Evolutionary conservation across 2,113 vertebrate genomes (phyloP).

Genomic region (Nycticebus coucang): DNA sequence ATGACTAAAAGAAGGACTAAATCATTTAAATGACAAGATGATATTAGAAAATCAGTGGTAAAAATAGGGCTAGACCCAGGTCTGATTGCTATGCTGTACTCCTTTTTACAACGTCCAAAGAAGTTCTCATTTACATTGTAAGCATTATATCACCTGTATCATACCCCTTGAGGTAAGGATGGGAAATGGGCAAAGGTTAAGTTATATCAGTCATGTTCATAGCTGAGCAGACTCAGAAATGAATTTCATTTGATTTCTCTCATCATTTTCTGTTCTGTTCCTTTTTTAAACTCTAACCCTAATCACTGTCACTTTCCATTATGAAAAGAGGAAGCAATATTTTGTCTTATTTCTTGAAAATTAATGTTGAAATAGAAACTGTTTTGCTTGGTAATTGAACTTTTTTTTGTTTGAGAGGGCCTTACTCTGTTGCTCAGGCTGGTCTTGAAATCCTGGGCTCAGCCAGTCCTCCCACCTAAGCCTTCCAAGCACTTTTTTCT

Average conservation of each 20-base stretch:
- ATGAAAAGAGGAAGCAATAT: constrained; percentile 59
- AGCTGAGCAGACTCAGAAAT: constrained; percentile 19
- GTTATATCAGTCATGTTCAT: background rate
- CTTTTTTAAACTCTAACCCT: constrained; percentile 42
- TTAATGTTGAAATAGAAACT: constrained; percentile 55
- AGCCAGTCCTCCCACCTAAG: too few species aligned
- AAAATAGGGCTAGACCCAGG: background rate
- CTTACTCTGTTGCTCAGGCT: too few species aligned
- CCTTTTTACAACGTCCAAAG: background rate
- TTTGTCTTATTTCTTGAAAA: constrained; percentile 67
- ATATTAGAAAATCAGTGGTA: constrained; percentile 6
- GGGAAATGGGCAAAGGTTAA: background rate
- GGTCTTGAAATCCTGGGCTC: too few species aligned
- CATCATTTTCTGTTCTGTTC: constrained; percentile 47
- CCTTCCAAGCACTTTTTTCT: background rate
- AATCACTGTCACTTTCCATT: constrained; percentile 44
- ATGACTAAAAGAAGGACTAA: constrained; percentile 38
- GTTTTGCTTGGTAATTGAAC: constrained; percentile 53
- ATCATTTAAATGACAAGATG: background rate
- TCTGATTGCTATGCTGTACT: background rate
- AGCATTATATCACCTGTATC: background rate
- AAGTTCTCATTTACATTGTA: background rate
- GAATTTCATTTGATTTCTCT: constrained; percentile 22
- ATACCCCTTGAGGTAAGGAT: background rate
- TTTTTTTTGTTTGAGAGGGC: constrained; percentile 9